These are phyloP conservation scores for Gulo gulo DNA, from an alignment of 2,113 vertebrate genomes.

Conservation along the genomic window DNA sequence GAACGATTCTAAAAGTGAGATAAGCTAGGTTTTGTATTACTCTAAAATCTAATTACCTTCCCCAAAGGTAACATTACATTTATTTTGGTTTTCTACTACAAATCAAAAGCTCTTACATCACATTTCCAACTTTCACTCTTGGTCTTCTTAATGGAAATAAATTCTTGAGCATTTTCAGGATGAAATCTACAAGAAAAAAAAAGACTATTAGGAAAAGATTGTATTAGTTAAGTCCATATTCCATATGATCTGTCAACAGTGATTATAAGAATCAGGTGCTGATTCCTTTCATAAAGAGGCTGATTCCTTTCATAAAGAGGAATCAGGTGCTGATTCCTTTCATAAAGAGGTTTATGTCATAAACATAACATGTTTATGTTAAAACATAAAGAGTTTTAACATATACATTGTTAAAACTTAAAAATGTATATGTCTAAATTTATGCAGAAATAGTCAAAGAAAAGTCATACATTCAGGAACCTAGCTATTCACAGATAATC, in stretches of 20 bases:
- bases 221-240: neutral
- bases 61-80: constrained; percentile 11
- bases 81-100: constrained; percentile 45
- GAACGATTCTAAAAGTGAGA: neutral
- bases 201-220: neutral
- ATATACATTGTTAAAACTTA: neutral
- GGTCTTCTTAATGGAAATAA: constrained; percentile 92
- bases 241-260: neutral
- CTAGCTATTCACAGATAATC: constrained; percentile 27
- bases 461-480: neutral
- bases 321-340: no score
- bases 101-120: constrained; percentile 87
- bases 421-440: neutral
- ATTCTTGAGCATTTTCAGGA: constrained; percentile 95
- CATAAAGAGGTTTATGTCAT: no score
- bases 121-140: constrained; percentile 99
- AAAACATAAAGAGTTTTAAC: no score
- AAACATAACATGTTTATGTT: no score
- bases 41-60: constrained; percentile 29
- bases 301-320: no score
- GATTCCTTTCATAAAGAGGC: neutral
- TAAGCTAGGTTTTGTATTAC: neutral
- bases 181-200: constrained; percentile 90
- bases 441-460: neutral
- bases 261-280: neutral